Evolutionary conservation across 2,113 vertebrate genomes (phyloP).

Genomic region (Barnardius zonarius): DNA sequence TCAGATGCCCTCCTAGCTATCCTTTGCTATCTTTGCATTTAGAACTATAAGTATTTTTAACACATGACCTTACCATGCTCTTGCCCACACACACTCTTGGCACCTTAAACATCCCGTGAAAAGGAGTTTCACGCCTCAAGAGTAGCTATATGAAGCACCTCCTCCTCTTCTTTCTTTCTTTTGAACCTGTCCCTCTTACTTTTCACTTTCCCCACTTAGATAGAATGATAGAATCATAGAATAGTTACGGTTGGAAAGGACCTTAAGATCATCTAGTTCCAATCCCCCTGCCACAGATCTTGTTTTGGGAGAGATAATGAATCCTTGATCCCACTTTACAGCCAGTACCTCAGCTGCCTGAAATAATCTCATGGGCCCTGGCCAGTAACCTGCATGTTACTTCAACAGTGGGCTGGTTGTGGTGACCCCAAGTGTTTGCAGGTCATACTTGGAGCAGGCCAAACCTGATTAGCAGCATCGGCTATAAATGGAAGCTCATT

Average conservation of each 20-base stretch:
- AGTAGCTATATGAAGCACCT: not conserved
- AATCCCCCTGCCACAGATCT: not conserved
- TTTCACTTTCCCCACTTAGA: not conserved
- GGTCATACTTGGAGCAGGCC: not conserved
- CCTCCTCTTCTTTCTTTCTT: not conserved
- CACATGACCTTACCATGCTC: not conserved
- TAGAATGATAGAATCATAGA: no score
- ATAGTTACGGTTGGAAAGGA: no score
- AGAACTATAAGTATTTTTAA: not conserved
- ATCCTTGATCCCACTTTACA: not conserved
- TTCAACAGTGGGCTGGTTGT: not conserved
- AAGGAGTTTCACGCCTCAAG: not conserved
- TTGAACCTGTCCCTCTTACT: not conserved
- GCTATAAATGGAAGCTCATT: not conserved
- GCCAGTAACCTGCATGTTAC: not conserved
- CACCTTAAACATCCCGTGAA: not conserved
- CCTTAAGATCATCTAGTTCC: no score
- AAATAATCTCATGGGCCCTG: not conserved
- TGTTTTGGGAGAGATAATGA: not conserved
- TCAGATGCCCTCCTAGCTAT: not conserved
- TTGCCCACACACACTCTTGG: not conserved
- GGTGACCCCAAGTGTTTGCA: not conserved
- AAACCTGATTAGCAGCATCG: not conserved
- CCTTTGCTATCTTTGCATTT: not conserved
- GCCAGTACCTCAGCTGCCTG: not conserved